Conservation (phyloP, 2,797 vertebrate species). For the Gephyroberyx darwinii region DNA sequence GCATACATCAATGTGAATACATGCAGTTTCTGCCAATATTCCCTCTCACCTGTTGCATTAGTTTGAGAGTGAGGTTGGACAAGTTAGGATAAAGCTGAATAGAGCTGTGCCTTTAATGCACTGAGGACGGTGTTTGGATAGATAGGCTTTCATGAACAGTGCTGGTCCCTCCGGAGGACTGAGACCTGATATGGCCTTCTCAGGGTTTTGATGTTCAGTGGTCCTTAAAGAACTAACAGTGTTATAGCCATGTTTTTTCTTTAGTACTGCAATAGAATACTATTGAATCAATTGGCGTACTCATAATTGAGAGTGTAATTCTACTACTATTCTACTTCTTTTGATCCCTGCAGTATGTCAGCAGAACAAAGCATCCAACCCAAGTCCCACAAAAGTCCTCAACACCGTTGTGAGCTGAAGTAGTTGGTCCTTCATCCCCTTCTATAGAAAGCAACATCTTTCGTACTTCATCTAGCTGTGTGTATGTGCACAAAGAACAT, state of each 20-base stretch:
- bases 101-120: not conserved
- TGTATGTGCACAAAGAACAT: constrained; percentile 29
- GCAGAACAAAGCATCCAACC: constrained; percentile 33
- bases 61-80: not conserved
- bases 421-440: constrained; percentile 57
- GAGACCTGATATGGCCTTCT: not conserved
- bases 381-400: constrained; percentile 53
- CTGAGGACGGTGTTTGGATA: not conserved
- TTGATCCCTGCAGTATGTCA: constrained; percentile 17
- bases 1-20: no score
- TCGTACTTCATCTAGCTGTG: constrained; percentile 45
- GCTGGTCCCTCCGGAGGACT: not conserved
- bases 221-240: not conserved
- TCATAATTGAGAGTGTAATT: not conserved
- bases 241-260: not conserved
- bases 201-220: not conserved
- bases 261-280: not conserved
- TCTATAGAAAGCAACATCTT: constrained; percentile 49
- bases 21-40: not conserved
- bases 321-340: not conserved
- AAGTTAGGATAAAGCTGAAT: not conserved
- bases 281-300: not conserved
- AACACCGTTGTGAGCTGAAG: constrained; percentile 43
- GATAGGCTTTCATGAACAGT: not conserved
- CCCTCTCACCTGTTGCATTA: not conserved